phyloP scores from a whole-genome alignment of 1,140 invertebrate species.

The Drosophila sproati region DNA sequence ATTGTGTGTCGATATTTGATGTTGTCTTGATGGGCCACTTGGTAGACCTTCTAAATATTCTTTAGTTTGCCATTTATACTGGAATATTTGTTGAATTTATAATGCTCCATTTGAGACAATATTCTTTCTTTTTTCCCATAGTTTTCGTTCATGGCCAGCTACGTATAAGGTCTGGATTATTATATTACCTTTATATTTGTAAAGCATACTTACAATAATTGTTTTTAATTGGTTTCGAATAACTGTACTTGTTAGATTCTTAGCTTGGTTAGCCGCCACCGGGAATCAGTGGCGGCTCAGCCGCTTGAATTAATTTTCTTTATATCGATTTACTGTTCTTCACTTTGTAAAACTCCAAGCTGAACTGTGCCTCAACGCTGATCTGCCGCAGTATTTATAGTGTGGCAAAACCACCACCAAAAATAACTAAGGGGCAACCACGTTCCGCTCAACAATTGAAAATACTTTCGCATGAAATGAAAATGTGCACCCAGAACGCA shows the following conservation, averaged over 20 bases:
- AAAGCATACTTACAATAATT: background rate
- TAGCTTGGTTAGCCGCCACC: slow-evolving; percentile 40
- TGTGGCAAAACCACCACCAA: slow-evolving; percentile 63
- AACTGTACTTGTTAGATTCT: slow-evolving; percentile 8
- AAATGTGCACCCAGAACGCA: slow-evolving; percentile 55
- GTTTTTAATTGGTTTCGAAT: background rate
- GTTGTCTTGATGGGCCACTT: too few relatives aligned
- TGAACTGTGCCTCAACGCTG: slow-evolving; percentile 57
- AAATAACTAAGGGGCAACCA: slow-evolving; percentile 12
- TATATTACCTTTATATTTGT: background rate
- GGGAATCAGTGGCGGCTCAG: slow-evolving; percentile 51
- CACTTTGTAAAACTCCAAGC: slow-evolving; percentile 39
- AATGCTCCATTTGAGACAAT: too few relatives aligned
- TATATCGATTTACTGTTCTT: slow-evolving; percentile 13
- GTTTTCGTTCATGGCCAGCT: too few relatives aligned
- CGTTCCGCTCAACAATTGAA: slow-evolving; percentile 41
- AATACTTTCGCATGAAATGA: slow-evolving; percentile 76
- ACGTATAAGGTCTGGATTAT: too few relatives aligned
- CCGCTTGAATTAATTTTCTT: slow-evolving; percentile 12
- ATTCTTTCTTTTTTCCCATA: too few relatives aligned
- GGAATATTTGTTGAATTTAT: too few relatives aligned
- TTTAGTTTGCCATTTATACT: too few relatives aligned
- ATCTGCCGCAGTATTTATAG: slow-evolving; percentile 67
- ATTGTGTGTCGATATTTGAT: too few relatives aligned
- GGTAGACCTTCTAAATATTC: too few relatives aligned